A percentile compares a stretch with the other conserved stretches of the same genome.
Evolutionary conservation across 2,888 invertebrate species (phyloP).

Genomic region (Ectobius pallidus): DNA sequence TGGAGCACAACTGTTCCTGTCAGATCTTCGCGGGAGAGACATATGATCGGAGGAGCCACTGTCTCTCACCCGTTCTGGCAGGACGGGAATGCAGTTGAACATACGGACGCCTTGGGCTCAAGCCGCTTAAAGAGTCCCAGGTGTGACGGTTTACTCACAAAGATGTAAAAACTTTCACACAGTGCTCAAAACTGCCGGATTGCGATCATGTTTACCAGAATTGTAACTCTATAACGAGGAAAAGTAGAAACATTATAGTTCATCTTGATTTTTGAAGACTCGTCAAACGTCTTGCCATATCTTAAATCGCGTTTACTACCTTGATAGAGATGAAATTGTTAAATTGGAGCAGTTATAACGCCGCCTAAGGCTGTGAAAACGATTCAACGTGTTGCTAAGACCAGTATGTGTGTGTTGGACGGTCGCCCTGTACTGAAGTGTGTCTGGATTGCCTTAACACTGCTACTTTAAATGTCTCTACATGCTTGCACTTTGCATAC

Average conservation of each 20-base stretch:
- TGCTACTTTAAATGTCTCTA: too few species aligned
- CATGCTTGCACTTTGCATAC: too few species aligned
- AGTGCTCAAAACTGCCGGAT: too few species aligned
- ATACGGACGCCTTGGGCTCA: not conserved
- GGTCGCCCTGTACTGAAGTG: too few species aligned
- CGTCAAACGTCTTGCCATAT: not conserved
- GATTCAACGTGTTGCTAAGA: not conserved
- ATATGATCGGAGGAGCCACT: not conserved
- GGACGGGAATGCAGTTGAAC: not conserved
- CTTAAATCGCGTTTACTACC: not conserved
- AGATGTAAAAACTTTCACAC: too few species aligned
- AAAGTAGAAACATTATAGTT: too few species aligned
- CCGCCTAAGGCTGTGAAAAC: conserved; percentile 11
- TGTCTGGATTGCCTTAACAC: too few species aligned
- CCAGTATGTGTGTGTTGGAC: not conserved
- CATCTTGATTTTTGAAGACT: not conserved
- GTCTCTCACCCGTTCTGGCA: not conserved
- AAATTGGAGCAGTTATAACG: not conserved
- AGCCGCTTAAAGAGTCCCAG: too few species aligned
- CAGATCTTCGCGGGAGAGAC: not conserved
- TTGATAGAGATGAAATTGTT: not conserved
- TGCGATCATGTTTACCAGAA: too few species aligned
- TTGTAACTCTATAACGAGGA: too few species aligned
- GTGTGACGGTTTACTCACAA: too few species aligned
- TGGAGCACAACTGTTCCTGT: not conserved